Evolutionary conservation across 2,113 vertebrate genomes (phyloP).

Genomic region (Neotragus moschatus): DNA sequence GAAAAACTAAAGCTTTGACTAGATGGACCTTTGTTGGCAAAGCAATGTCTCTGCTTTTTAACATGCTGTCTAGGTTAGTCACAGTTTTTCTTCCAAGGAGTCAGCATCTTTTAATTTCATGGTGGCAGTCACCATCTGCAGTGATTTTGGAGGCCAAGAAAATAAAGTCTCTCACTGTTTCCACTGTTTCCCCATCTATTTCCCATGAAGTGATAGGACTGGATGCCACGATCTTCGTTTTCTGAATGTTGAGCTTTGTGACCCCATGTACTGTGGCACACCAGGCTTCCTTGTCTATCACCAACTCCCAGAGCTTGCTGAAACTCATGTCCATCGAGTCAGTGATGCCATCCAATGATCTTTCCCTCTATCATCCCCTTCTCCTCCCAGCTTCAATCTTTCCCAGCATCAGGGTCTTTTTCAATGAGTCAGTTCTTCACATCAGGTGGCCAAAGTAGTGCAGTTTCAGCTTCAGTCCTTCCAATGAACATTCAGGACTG

Average conservation of each 20-base stretch:
- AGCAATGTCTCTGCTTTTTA: not conserved
- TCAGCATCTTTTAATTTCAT: not conserved
- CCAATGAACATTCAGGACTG: not conserved
- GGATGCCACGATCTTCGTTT: not conserved
- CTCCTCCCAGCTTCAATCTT: not conserved
- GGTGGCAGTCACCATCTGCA: not conserved
- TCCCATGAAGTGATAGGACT: not conserved
- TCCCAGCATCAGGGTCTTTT: not conserved
- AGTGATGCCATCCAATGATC: not conserved
- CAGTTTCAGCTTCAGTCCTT: not conserved
- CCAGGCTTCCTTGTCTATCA: not conserved
- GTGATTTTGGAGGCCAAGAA: not conserved
- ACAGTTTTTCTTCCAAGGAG: not conserved
- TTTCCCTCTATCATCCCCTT: accelerated
- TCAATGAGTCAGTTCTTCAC: not conserved
- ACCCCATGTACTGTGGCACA: accelerated
- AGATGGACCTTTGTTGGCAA: not conserved
- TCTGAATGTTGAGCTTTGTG: not conserved
- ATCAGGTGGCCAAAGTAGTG: not conserved
- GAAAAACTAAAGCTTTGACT: not conserved
- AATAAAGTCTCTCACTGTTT: not conserved
- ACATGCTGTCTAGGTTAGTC: not conserved
- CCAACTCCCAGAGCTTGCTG: not conserved
- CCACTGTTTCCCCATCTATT: not conserved
- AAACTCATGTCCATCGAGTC: not conserved